Base-by-base conservation (phyloP, 2,797 vertebrate species). In the Trachops cirrhosus region DNA sequence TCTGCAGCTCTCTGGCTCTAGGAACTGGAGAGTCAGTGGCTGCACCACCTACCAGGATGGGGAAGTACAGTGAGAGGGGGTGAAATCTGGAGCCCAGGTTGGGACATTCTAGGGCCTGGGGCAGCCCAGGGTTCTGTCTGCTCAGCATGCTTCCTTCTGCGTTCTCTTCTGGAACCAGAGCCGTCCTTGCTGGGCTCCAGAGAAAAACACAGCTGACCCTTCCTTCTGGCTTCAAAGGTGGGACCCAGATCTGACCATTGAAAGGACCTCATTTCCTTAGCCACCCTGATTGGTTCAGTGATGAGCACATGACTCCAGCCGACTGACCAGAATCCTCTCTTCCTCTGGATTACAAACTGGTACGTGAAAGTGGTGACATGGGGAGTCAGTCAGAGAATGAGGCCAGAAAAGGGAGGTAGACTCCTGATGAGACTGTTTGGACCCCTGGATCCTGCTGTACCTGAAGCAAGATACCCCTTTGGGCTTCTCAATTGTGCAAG, bases 381-480 rank as follows among this genome's bases (percentile, higher is more conserved):
- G 37, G 18, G 70, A 50, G 70, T 64, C 50, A 77, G n/a, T 18
- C 50, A 3, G 32, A 82, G 62, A 64, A n/a, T 1, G 26, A 62
- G 85, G 32, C n/a, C 70, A 4, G 48, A 44, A 84, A 41, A 50
- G 18, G 21, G 19, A 34, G 34, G 39, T 22, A 19, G 64, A 86
- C 5, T 22, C 19, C 50, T 78, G 21, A 9, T 26, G 26, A 11
- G 37, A 18, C 24, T 0, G 1, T 41, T 62, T 68, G 29, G 54
- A 83, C n/a, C 21, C 64, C 77, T 73, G 26, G 71, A 78, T 93
- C 75, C 62, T n/a, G 59, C 78, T 12, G 2, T 34, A 70, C n/a
- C 80, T 80, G 75, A 84, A 92, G 75, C 39, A 86, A 57, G 41
- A 39, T 4, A 54, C 39, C 8, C 39, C 34, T 93, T 64, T 64